phyloP scores from a whole-genome alignment of 2,888 invertebrate species.

The Oscheius onirici region DNA sequence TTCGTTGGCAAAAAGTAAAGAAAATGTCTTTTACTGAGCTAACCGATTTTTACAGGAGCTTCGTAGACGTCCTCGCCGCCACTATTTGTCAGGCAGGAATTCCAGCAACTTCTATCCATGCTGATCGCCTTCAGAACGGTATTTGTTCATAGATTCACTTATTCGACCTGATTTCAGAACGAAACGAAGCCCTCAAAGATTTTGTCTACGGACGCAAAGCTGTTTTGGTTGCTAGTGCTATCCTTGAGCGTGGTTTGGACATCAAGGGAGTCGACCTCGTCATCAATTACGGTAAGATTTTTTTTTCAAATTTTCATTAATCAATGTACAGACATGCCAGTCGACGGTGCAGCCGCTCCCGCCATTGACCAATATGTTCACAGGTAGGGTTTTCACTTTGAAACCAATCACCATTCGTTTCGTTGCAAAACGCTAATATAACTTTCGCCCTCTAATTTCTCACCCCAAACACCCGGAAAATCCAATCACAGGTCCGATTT shows the following conservation, averaged over 20 bases:
- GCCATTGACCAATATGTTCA: constrained; percentile 75
- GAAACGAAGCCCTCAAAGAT: constrained; percentile 81
- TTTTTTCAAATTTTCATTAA: not conserved
- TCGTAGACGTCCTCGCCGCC: constrained; percentile 88
- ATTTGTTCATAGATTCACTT: not conserved
- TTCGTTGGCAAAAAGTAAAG: constrained; percentile 77
- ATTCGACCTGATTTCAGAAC: constrained; percentile 71
- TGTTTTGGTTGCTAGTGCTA: constrained; percentile 87
- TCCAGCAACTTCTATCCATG: constrained; percentile 78
- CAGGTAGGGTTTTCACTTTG: too few relatives aligned
- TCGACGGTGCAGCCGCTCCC: not conserved
- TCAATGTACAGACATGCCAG: not conserved
- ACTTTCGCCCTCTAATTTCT: too few relatives aligned
- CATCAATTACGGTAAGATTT: constrained; percentile 75
- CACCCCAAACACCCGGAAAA: too few relatives aligned
- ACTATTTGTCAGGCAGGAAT: constrained; percentile 82
- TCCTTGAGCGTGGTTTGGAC: constrained; percentile 84
- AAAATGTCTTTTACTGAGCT: constrained; percentile 73
- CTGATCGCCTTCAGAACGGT: constrained; percentile 74
- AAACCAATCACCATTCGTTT: too few relatives aligned
- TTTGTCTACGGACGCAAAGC: constrained; percentile 75
- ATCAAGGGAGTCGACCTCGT: constrained; percentile 73
- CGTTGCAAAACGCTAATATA: too few relatives aligned
- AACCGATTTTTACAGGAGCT: constrained; percentile 70
- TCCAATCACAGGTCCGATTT: too few relatives aligned